Evolutionary conservation across 2,113 vertebrate genomes (phyloP), one percentile per base, ranked within the genome.

Genomic region (Heterotilapia buettikoferi): DNA sequence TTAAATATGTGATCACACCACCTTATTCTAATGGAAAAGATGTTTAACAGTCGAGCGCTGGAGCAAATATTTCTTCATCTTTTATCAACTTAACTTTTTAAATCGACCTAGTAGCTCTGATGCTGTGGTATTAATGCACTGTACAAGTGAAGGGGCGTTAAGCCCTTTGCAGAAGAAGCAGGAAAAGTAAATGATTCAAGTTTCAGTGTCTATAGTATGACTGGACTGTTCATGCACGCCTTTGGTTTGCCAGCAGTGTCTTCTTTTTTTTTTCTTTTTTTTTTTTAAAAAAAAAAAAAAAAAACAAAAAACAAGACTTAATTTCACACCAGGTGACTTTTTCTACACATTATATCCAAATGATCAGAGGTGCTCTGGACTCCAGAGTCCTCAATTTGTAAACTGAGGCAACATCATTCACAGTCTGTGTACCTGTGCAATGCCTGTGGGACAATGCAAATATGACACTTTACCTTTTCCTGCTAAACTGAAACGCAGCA

Each of bases 241-340:
- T 12, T 31, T 31, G 16, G 16, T 52, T 50, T n/a, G 0, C 73
- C 45, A 52, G 13, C 45, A 13, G 63, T 21, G 61, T 38, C 6
- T 21, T 66, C n/a, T 1, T 52, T 3, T 13, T 24, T 19, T 2
- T 4, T 19, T 11, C 0, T 5, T 21, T 61, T 18, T 2, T 54
- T 53, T 54, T 24, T 5, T 38, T 71, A 1, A 26, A 26, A 3
- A 29, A 29, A 4, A 50, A 5, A 16, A 1, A 59, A 29, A 14
- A 1, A 29, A 10, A 21, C 21, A 8, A 21, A 40, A 12, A 19
- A 8, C 10, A 68, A 73, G 68, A 19, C 0, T 76, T 7, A 50
- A 47, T 76, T 50, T 76, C 43, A 76, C 24, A 50, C 9, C 43
- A 31, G 6, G 1, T 4, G 71, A 50, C 24, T 78, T 78, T n/a